Conservation (phyloP, 2,888 invertebrate species). For the Teinopalpus imperialis region DNA sequence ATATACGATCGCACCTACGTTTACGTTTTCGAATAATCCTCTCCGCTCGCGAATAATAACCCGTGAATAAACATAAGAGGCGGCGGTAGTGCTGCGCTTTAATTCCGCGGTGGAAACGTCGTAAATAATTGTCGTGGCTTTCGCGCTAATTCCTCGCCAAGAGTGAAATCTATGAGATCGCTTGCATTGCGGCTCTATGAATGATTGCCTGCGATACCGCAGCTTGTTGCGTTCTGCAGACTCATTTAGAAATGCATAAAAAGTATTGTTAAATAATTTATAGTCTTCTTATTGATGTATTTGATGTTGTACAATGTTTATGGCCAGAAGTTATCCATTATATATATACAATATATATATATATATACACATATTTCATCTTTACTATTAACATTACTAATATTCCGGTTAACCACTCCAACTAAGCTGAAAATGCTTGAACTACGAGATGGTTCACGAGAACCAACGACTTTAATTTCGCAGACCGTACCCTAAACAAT, state of each 20-base stretch:
- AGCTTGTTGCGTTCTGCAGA: conserved; percentile 42
- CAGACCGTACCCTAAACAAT: too few species aligned
- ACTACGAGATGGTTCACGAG: too few species aligned
- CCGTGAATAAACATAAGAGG: conserved; percentile 71
- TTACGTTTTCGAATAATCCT: conserved; percentile 71
- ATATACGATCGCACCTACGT: conserved; percentile 67
- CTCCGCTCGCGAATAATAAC: conserved; percentile 63
- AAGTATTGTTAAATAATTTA: too few species aligned
- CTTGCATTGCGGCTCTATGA: conserved; percentile 43
- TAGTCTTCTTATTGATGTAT: too few species aligned
- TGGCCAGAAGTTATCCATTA: too few species aligned
- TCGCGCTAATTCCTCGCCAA: conserved; percentile 59
- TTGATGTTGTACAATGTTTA: too few species aligned
- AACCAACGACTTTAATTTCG: too few species aligned
- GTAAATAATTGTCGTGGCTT: conserved; percentile 72
- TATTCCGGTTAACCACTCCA: too few species aligned
- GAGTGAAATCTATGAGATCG: conserved; percentile 62
- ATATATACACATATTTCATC: too few species aligned
- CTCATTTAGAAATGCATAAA: conserved; percentile 21
- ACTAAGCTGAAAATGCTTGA: too few species aligned
- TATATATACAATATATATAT: too few species aligned
- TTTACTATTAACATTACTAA: too few species aligned
- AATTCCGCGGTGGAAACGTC: conserved; percentile 61
- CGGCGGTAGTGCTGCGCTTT: conserved; percentile 49
- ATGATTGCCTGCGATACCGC: conserved; percentile 41